phyloP scores from a whole-genome alignment of 2,113 vertebrate genomes.

The Chaetodon auriga region DNA sequence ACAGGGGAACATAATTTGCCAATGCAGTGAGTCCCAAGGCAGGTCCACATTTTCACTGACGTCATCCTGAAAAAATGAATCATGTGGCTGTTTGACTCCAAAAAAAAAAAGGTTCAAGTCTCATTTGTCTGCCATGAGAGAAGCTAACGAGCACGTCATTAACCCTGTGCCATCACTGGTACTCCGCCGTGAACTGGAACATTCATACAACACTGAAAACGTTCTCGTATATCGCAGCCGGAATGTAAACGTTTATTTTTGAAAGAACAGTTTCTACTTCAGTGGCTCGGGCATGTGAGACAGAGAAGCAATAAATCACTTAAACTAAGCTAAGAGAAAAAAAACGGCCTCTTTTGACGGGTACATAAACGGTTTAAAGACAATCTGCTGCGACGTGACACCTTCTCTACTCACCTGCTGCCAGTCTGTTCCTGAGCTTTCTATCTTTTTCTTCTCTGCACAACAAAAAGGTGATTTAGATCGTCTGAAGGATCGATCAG shows the following conservation, averaged over 20 bases:
- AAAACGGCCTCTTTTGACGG: background rate
- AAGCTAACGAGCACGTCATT: background rate
- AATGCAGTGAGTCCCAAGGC: conserved; percentile 35
- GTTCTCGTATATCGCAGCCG: conserved; percentile 16
- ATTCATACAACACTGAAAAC: conserved; percentile 38
- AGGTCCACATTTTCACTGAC: background rate
- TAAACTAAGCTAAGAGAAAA: background rate
- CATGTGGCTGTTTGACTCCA: background rate
- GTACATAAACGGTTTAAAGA: conserved; percentile 18
- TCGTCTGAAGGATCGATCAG: background rate
- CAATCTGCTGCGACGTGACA: conserved; percentile 52
- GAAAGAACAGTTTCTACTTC: conserved; percentile 49
- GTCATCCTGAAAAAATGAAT: too few species aligned
- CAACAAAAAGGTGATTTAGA: conserved; percentile 8
- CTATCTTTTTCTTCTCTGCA: background rate
- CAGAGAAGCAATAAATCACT: conserved; percentile 60
- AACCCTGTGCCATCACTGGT: conserved; percentile 4
- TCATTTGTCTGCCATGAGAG: background rate
- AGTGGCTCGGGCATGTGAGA: conserved; percentile 7
- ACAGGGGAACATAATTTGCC: conserved; percentile 6
- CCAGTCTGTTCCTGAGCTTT: conserved; percentile 25
- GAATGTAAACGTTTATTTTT: conserved; percentile 58
- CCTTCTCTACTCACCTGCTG: conserved; percentile 15
- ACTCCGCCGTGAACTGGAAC: conserved; percentile 33
- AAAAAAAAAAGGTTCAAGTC: background rate